A percentile compares a stretch with the other conserved stretches of the same genome.
Evolutionary conservation across 2,113 vertebrate genomes (phyloP).

Genomic region (Gopherus evgoodei): DNA sequence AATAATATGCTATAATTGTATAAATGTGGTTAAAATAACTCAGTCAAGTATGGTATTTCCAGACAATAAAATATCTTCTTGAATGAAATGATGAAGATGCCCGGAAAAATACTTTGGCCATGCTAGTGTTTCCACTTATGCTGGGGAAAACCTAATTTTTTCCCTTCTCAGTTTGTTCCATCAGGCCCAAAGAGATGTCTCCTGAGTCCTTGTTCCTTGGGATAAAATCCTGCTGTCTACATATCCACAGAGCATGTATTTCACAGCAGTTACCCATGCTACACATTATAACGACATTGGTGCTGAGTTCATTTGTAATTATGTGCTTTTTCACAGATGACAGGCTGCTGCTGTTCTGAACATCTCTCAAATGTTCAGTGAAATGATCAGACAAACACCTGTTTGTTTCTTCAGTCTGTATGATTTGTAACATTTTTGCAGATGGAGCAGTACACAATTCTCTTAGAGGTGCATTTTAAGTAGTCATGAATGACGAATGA

Average conservation of each 20-base stretch:
- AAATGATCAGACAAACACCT: constrained; percentile 20
- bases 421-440: background rate
- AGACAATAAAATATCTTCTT: background rate
- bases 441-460: background rate
- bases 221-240: background rate
- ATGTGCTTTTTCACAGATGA: background rate
- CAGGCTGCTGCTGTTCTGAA: background rate
- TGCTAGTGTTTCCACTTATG: background rate
- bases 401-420: constrained; percentile 3
- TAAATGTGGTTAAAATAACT: background rate
- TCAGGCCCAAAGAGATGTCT: background rate
- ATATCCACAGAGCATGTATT: background rate
- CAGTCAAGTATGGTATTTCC: background rate
- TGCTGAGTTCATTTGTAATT: background rate
- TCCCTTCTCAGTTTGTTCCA: background rate
- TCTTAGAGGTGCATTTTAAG: background rate
- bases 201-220: background rate
- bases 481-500: background rate
- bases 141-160: background rate
- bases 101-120: background rate
- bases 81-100: background rate
- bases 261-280: background rate
- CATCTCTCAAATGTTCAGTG: background rate
- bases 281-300: background rate
- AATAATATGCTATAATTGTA: background rate